Evolutionary conservation across 1,140 invertebrate genomes (phyloP), one percentile per base, ranked within the genome.

Genomic region (Cherax quadricarinatus): DNA sequence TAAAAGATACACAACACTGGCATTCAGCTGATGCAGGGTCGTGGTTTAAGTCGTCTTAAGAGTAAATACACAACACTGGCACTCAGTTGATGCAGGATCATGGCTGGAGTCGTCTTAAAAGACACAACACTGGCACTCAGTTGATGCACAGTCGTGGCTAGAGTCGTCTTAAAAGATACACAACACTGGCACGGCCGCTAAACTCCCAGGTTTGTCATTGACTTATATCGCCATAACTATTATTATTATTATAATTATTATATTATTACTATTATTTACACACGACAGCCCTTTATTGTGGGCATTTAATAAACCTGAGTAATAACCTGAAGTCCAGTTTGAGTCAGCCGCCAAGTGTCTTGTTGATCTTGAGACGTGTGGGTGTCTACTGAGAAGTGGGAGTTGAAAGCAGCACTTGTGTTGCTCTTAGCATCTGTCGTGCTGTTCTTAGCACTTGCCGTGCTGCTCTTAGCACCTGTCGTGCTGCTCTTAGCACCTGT

Each of bases 291-390:
- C 86, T 66, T 79, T 79, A 48, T 80, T 53, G 6, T 18, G 73
- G 85, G 75, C 24, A 30, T 57, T 80, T 89, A 51, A 73, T 41
- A 57, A 89, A 89, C 88, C 88, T 89, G 88, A 89, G 88, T 73
- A 83, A 84, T 66, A 85, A 89, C 88, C 88, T 89, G 88, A 84
- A 82, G 60, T 62, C 84, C 60, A 62, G 66, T 51, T 51, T 53
- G 80, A 84, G 79, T 70, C 73, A 83, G 80, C 78, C 53, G 16
- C 78, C 78, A 24, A 30, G n/a, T 24, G 70, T 30, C 30, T 75
- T 30, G 24, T 24, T 75, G 0, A 5, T 30, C 16, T 75, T 75
- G 24, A 30, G 24, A 75, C 24, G 7, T 30, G 70, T 75, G 70
- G 70, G 3, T 4, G 48, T 62, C n/a, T 57, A 18, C 24, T 57